These are phyloP conservation scores for Eustalomyia histrio DNA, from an alignment of 2,888 invertebrate genomes.

Conservation along the genomic window DNA sequence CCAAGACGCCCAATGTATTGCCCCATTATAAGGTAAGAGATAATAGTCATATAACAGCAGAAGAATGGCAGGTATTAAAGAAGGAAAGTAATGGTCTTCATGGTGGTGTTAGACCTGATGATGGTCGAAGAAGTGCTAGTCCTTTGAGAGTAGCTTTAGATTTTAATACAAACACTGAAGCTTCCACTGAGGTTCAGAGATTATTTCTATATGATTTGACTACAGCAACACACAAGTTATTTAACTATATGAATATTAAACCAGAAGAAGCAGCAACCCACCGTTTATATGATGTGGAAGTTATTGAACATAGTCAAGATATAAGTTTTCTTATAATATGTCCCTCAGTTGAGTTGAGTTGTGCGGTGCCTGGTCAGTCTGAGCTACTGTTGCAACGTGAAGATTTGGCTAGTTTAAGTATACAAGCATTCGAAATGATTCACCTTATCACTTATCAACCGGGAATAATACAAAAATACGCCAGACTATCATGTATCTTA, in stretches of 20 bases:
- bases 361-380: constrained; percentile 92
- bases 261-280: constrained; percentile 86
- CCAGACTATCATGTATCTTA: constrained; percentile 93
- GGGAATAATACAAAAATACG: constrained; percentile 93
- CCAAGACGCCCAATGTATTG: constrained; percentile 95
- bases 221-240: constrained; percentile 86
- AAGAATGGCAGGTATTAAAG: constrained; percentile 96
- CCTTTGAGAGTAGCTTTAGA: constrained; percentile 71
- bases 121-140: constrained; percentile 62
- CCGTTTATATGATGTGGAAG: constrained; percentile 94
- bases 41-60: constrained; percentile 97
- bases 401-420: constrained; percentile 92
- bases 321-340: constrained; percentile 95
- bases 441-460: constrained; percentile 96
- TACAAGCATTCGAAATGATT: constrained; percentile 96
- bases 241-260: constrained; percentile 89
- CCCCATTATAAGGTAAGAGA: constrained; percentile 96
- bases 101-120: constrained; percentile 13
- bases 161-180: constrained; percentile 79
- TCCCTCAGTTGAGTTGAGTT: constrained; percentile 95
- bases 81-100: constrained; percentile 81
- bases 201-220: constrained; percentile 89
- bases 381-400: constrained; percentile 91
- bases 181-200: constrained; percentile 87
- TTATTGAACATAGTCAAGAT: constrained; percentile 93